Evolutionary conservation across 2,797 vertebrate genomes (phyloP), one percentile per base, ranked within the genome.

Genomic region (Lophotriccus pileatus): DNA sequence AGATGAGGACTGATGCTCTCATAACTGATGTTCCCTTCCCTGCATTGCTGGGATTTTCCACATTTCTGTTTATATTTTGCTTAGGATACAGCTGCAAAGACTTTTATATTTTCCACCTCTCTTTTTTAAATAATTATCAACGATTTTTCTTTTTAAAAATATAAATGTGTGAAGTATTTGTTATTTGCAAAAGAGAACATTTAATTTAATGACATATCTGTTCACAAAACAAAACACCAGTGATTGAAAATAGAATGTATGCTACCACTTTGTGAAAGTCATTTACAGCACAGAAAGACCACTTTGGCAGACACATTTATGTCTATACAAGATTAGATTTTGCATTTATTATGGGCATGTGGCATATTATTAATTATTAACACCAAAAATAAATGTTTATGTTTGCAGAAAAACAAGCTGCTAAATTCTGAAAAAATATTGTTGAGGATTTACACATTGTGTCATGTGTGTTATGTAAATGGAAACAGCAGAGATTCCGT

Each of bases 361-460:
- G 94, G 85, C 47, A 67, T 58, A 94, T 91, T 96, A 95, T 96
- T 95, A 95, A 96, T 96, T 92, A 95, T 96, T 96, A 96, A 94
- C 92, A 93, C 87, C 47, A 93, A 95, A 94, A 95, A 95, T 87
- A 96, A 96, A 96, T 90, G 85, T 96, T 97, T 92, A 79, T 63
- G 56, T 90, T 94, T 92, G 85, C 63, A 90, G 89, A 93, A 96
- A 94, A 96, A 82, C 91, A 96, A 95, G 91, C 95, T 94, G 95
- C 83, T 96, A 93, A 93, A 95, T 92, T 95, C 93, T 82, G 85
- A 94, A 94, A 95, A 96, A 96, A 97, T 95, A 96, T 84, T 94
- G 77, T 93, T 80, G 90, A 86, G 80, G 80, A 94, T 96, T 96
- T 96, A 84, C 89, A 95, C 89, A 50, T 93, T 90, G 79, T 96